Percentiles rank a stretch among this genome's conserved stretches.
These are phyloP conservation scores for Lophochroa leadbeateri DNA, from an alignment of 2,113 vertebrate genomes.

Conservation along the genomic window DNA sequence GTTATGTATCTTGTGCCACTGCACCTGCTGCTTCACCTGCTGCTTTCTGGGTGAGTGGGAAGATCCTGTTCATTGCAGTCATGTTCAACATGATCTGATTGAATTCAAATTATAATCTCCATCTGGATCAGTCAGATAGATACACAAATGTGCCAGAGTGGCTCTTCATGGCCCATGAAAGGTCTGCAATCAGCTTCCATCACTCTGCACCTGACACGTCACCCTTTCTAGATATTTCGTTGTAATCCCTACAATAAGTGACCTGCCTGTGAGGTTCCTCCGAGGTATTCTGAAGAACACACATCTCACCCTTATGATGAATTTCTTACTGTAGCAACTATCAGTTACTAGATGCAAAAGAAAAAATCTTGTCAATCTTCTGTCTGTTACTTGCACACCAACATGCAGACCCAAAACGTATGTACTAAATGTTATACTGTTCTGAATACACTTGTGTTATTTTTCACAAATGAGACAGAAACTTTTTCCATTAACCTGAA, in stretches of 20 bases:
- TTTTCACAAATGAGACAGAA: background rate
- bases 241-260: background rate
- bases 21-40: background rate
- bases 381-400: background rate
- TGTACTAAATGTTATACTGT: accelerated
- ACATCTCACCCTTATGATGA: background rate
- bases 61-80: background rate
- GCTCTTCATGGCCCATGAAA: background rate
- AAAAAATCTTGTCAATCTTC: background rate
- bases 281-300: background rate
- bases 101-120: background rate
- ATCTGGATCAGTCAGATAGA: background rate
- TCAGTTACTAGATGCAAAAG: background rate
- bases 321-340: background rate
- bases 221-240: background rate
- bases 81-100: background rate
- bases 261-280: background rate
- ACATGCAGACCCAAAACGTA: accelerated
- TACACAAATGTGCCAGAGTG: background rate
- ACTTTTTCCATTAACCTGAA: background rate
- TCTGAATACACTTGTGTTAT: accelerated
- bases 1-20: background rate
- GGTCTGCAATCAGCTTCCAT: background rate
- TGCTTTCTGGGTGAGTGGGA: background rate
- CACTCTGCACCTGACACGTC: background rate